Evolutionary conservation across 2,888 invertebrate genomes (phyloP).

Genomic region (Rotaria socialis): DNA sequence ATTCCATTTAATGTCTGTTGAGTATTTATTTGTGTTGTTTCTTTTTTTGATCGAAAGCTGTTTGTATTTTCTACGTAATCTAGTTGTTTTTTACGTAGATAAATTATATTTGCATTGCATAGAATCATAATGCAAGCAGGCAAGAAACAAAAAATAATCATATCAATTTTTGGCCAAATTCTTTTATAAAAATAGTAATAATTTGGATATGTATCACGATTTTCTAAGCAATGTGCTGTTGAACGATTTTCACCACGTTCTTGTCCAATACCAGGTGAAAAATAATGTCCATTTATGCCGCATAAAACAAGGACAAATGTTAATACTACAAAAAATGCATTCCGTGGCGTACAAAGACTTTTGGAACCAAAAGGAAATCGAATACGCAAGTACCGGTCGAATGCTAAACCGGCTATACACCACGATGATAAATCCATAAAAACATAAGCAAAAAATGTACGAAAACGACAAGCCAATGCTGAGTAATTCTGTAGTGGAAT

Average conservation of each 20-base stretch:
- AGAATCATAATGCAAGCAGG: not conserved
- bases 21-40: not conserved
- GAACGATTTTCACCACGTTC: not conserved
- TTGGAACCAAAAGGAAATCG: not conserved
- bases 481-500: not conserved
- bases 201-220: not conserved
- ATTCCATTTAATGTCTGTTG: not conserved
- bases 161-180: slow-evolving; percentile 27
- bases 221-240: not conserved
- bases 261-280: slow-evolving; percentile 31
- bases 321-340: not conserved
- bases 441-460: slow-evolving; percentile 4
- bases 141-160: slow-evolving; percentile 8
- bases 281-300: slow-evolving; percentile 6
- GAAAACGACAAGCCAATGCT: slow-evolving; percentile 7
- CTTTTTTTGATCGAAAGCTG: not conserved
- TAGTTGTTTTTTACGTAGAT: not conserved
- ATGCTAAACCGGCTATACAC: not conserved
- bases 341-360: not conserved
- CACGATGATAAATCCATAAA: slow-evolving; percentile 27
- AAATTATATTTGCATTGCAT: not conserved
- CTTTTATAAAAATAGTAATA: slow-evolving; percentile 26
- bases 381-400: not conserved
- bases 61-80: not conserved
- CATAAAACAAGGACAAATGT: not conserved